Evolutionary conservation across 2,113 vertebrate species (phyloP), one percentile per base, ranked within the genome.

Genomic region (Cardinalis cardinalis): DNA sequence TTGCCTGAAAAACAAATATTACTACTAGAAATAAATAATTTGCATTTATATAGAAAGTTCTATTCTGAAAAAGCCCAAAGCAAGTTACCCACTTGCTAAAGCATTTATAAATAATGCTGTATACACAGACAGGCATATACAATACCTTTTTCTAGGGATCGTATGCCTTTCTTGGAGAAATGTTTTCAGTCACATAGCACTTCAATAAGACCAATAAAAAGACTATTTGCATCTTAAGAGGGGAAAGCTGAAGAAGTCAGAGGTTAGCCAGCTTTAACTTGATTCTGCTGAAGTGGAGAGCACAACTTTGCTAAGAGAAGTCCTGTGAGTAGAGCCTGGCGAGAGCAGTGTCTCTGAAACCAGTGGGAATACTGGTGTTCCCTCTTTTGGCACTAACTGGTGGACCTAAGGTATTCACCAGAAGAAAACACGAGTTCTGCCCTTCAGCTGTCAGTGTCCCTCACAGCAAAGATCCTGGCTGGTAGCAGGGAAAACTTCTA

Each of bases 11-110:
- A 87, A 75, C 84, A 93, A 94, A 95, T 92, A 94, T 95, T 95
- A 79, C 74, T 83, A 65, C 26, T 55, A 82, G 65, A 95, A 96
- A 96, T 96, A 95, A 96, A 95, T 90, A 94, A 88, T 92, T 95
- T 94, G 84, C 86, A 94, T 94, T 94, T 93, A 96, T 94, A 95
- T 94, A 84, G 89, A 90, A 92, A 66, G 19, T 59, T 68, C 74
- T 92, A 75, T 82, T 80, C 60, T 80, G 76, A 80, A 93, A 93
- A 90, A 89, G 72, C 89, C 86, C 89, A 94, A 77, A 95, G 80
- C 77, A 90, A 91, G 75, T 94, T 94, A 86, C 34, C 34, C 38
- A 58, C 70, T 94, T 90, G 77, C 84, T 88, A 93, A 93, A 72
- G 21, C 70, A 58, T 91, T 93, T 94, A 90, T 95, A 94, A 94